Percentiles rank a stretch among this genome's conserved stretches.
These are phyloP conservation scores for Elachura formosa DNA, from an alignment of 2,113 vertebrate genomes.

Conservation along the genomic window DNA sequence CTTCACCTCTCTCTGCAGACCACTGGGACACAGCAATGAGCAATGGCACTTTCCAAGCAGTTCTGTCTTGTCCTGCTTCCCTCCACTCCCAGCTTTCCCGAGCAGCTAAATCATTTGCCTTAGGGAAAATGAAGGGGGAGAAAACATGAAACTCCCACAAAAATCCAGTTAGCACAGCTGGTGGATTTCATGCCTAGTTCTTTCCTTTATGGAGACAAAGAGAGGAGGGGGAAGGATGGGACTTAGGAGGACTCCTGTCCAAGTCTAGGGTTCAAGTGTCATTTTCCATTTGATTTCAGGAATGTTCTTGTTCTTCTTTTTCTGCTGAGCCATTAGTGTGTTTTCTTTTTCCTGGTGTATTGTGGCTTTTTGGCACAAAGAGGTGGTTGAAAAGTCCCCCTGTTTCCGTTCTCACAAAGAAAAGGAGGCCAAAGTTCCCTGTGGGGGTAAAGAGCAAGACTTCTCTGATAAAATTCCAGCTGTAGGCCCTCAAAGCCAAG, in stretches of 20 bases:
- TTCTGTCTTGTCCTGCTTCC: neutral
- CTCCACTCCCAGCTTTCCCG: neutral
- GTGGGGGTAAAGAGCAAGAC: neutral
- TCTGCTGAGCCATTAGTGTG: neutral
- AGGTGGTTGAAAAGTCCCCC: neutral
- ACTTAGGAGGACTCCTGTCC: neutral
- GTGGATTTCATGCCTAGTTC: neutral
- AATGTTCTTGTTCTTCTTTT: neutral
- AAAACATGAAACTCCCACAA: neutral
- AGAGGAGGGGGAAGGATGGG: neutral
- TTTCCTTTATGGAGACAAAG: neutral
- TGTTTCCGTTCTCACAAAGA: neutral
- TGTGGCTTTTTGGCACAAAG: neutral
- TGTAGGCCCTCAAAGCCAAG: neutral
- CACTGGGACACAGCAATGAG: neutral
- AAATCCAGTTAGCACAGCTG: neutral
- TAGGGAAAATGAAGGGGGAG: neutral
- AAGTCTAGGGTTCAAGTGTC: neutral
- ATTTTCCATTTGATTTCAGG: neutral
- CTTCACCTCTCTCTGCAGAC: neutral
- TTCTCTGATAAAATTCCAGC: neutral
- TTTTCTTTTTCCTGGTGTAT: neutral
- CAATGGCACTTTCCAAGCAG: neutral
- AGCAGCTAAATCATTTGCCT: neutral
- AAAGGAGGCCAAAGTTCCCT: neutral